Evolutionary conservation across 2,888 invertebrate genomes (phyloP).

Genomic region (Rhamphomyia laevipes): DNA sequence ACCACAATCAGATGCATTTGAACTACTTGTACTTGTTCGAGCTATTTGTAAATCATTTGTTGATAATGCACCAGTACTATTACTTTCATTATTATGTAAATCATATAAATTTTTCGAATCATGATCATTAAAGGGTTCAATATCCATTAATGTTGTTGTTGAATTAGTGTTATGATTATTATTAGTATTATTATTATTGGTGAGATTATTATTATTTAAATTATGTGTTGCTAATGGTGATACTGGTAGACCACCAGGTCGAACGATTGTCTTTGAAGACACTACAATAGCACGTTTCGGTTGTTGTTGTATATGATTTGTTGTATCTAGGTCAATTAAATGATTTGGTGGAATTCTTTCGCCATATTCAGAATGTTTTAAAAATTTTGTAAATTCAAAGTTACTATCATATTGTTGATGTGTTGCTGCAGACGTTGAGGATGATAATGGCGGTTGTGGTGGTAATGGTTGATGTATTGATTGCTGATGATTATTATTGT

Average conservation of each 20-base stretch:
- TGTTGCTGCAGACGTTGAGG: conserved; percentile 6
- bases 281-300: neutral
- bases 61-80: conserved; percentile 2
- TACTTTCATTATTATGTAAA: conserved; percentile 28
- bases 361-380: conserved; percentile 32
- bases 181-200: neutral
- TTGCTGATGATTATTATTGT: conserved; percentile 6
- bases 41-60: conserved; percentile 1
- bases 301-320: conserved; percentile 13
- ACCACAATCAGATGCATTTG: neutral
- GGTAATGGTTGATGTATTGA: conserved; percentile 5
- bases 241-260: neutral
- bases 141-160: neutral
- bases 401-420: conserved; percentile 25
- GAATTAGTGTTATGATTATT: neutral
- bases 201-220: neutral
- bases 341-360: conserved; percentile 20
- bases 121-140: conserved; percentile 26
- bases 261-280: neutral
- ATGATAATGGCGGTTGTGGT: conserved; percentile 3
- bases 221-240: neutral
- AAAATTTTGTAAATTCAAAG: conserved; percentile 36
- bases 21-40: neutral
- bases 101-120: conserved; percentile 36
- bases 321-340: conserved; percentile 32